Conservation (phyloP, 2,888 invertebrate genomes). For the Plebejus argus region DNA sequence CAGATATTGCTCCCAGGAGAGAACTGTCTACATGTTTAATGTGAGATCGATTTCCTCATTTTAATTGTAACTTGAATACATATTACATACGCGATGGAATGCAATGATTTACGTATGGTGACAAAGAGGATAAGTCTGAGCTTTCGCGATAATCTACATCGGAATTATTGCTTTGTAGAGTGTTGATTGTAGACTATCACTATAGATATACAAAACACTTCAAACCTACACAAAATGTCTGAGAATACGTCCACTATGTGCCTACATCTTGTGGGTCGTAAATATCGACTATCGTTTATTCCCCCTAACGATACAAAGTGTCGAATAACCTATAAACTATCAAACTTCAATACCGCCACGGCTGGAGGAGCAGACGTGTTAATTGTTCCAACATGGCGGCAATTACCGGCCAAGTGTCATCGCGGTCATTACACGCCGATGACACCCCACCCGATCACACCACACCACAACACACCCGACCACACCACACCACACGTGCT, state of each 20-base stretch:
- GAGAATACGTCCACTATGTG: too few relatives aligned
- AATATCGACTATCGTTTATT: too few relatives aligned
- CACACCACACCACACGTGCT: not conserved
- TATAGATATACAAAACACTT: too few relatives aligned
- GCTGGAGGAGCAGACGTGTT: not conserved
- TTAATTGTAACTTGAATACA: not conserved
- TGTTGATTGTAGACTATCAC: too few relatives aligned
- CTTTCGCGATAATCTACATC: too few relatives aligned
- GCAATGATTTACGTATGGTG: not conserved
- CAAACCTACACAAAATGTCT: too few relatives aligned
- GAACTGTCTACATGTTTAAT: not conserved
- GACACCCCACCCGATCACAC: not conserved
- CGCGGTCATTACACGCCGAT: not conserved
- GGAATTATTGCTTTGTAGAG: too few relatives aligned
- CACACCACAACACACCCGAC: not conserved
- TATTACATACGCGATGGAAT: not conserved
- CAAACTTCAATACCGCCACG: not conserved
- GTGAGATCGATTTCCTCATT: not conserved
- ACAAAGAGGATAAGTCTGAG: not conserved
- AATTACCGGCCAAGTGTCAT: constrained; percentile 1
- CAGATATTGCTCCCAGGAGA: not conserved
- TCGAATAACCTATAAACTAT: not conserved
- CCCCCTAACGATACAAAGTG: too few relatives aligned
- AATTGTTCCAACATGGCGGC: not conserved
- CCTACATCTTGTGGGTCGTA: too few relatives aligned